Conservation (phyloP, 2,797 vertebrate genomes). For the Pempheris klunzingeri region DNA sequence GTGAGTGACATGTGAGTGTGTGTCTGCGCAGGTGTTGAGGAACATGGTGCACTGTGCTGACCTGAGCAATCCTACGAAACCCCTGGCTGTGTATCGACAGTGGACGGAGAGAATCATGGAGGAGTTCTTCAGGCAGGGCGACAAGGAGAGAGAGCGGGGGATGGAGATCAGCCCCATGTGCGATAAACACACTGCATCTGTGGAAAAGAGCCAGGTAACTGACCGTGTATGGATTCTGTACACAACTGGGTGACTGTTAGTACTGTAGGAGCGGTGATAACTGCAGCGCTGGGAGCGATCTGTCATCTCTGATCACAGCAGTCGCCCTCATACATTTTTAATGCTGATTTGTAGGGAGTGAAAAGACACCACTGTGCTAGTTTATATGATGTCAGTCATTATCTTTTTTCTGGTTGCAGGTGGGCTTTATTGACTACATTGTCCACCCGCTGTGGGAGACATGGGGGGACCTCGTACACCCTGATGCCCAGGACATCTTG, state of each 20-base stretch:
- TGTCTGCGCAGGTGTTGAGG: constrained; percentile 82
- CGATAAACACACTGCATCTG: constrained; percentile 95
- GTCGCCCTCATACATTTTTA: constrained; percentile 70
- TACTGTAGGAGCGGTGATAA: constrained; percentile 54
- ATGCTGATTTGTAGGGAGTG: constrained; percentile 56
- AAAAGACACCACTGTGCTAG: constrained; percentile 54
- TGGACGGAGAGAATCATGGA: constrained; percentile 98
- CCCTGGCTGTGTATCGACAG: constrained; percentile 92
- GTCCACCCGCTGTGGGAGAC: constrained; percentile 97
- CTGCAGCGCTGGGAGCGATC: constrained; percentile 52
- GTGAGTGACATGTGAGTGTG: constrained; percentile 24
- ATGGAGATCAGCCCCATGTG: constrained; percentile 99
- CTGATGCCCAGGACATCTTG: constrained; percentile 94
- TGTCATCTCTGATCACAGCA: constrained; percentile 67
- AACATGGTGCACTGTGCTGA: constrained; percentile 98
- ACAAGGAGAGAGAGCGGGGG: constrained; percentile 92
- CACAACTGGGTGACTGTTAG: constrained; percentile 45
- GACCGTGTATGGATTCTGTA: constrained; percentile 11
- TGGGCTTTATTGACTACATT: constrained; percentile 97
- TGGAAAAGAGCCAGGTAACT: constrained; percentile 95
- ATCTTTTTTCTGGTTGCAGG: constrained; percentile 78
- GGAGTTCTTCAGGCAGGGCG: constrained; percentile 96
- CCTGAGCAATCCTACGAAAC: constrained; percentile 97
- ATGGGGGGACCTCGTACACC: constrained; percentile 95
- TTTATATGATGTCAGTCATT: constrained; percentile 28